These are phyloP conservation scores for Lasioglossum oenotherae DNA, from an alignment of 2,888 invertebrate genomes.

Conservation along the genomic window DNA sequence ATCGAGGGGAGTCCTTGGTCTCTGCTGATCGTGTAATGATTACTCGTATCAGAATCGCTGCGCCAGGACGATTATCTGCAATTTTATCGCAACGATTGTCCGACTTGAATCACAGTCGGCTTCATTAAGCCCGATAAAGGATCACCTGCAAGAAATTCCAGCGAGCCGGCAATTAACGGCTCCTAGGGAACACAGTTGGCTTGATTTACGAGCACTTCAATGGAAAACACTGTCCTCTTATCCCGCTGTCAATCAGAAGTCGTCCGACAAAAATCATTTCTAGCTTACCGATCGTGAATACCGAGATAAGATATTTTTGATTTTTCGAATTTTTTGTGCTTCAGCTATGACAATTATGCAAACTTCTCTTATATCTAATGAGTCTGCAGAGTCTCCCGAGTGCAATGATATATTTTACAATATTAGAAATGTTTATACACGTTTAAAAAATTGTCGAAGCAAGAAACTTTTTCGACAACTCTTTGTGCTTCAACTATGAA, in stretches of 20 bases:
- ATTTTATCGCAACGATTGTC: constrained; percentile 57
- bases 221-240: neutral
- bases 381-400: too few relatives aligned
- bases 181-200: constrained; percentile 21
- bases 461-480: too few relatives aligned
- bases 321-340: too few relatives aligned
- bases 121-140: constrained; percentile 62
- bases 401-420: too few relatives aligned
- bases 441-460: too few relatives aligned
- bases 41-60: constrained; percentile 10
- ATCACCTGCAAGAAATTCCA: constrained; percentile 53
- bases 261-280: constrained; percentile 49
- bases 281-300: neutral
- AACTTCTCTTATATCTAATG: too few relatives aligned
- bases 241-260: neutral
- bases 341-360: too few relatives aligned
- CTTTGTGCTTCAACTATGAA: too few relatives aligned
- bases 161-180: constrained; percentile 58
- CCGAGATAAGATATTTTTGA: neutral
- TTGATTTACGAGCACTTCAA: constrained; percentile 43
- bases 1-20: constrained; percentile 47
- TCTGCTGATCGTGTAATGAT: constrained; percentile 17
- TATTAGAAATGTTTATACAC: too few relatives aligned
- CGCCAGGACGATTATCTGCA: constrained; percentile 48
- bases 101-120: constrained; percentile 47